Percentiles rank a stretch among this genome's conserved stretches.
Evolutionary conservation across 2,797 vertebrate genomes (phyloP).

Genomic region (Pitangus sulphuratus): DNA sequence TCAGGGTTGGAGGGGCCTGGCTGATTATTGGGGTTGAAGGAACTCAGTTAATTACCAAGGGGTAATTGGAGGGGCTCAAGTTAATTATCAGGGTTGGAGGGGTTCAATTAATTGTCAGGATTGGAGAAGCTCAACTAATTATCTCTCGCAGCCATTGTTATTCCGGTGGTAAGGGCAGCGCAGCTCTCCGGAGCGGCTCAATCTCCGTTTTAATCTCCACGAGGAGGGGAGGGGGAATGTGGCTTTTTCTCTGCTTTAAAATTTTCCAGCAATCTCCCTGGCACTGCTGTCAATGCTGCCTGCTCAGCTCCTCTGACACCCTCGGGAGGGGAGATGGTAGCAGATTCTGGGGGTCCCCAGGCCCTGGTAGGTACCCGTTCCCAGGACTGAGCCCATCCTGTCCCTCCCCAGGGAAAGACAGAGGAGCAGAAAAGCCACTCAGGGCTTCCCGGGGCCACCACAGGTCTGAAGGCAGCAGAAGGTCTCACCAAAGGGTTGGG

Average conservation of each 20-base stretch:
- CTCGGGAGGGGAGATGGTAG: fast-evolving
- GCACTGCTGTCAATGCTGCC: background rate
- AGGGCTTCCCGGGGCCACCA: fast-evolving
- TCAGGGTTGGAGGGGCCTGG: background rate
- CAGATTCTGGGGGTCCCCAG: background rate
- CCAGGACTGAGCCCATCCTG: background rate
- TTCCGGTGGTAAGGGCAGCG: background rate
- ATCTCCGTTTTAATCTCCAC: background rate
- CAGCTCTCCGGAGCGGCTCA: background rate
- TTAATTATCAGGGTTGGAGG: background rate
- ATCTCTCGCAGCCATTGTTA: background rate
- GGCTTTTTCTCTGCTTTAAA: background rate
- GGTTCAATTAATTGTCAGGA: background rate
- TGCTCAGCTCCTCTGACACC: fast-evolving
- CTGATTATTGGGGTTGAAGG: background rate
- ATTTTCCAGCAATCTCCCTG: background rate
- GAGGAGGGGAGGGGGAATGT: background rate
- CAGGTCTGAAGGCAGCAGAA: background rate
- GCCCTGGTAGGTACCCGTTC: background rate
- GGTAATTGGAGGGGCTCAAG: background rate
- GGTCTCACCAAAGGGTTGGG: fast-evolving
- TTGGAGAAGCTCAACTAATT: conserved; percentile 23
- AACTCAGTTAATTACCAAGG: background rate
- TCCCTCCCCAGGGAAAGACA: background rate
- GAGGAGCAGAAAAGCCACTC: background rate